Percentiles rank a stretch among this genome's conserved stretches.
Evolutionary conservation across 2,888 invertebrate species (phyloP).

Genomic region (Steinernema carpocapsae): DNA sequence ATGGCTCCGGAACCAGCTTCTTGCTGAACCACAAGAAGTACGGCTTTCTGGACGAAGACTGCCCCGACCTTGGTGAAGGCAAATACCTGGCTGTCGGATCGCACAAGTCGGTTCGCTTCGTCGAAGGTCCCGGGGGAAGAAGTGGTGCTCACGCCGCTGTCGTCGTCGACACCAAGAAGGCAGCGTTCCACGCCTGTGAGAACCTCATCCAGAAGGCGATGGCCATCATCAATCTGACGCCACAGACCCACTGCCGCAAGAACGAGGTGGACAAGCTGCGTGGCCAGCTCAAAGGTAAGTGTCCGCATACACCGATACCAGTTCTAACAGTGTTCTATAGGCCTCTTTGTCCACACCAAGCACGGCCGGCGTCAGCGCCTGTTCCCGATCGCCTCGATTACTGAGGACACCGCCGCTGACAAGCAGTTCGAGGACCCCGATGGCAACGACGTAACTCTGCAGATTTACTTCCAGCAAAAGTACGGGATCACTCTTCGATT

Average conservation of each 20-base stretch:
- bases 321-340: not conserved
- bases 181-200: constrained; percentile 32
- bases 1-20: constrained; percentile 43
- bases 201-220: constrained; percentile 38
- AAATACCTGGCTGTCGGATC: constrained; percentile 45
- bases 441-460: constrained; percentile 38
- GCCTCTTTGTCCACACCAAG: constrained; percentile 12
- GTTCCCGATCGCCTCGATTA: constrained; percentile 37
- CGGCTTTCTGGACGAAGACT: constrained; percentile 42
- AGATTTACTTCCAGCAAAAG: constrained; percentile 43
- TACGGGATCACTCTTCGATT: constrained; percentile 43
- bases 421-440: constrained; percentile 36
- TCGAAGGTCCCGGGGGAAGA: constrained; percentile 44
- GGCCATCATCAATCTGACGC: constrained; percentile 34
- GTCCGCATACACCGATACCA: too few species aligned
- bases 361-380: constrained; percentile 27
- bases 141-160: constrained; percentile 41
- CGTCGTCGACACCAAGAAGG: constrained; percentile 46
- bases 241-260: constrained; percentile 9
- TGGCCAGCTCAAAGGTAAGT: constrained; percentile 39
- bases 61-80: constrained; percentile 40
- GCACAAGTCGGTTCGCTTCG: constrained; percentile 43
- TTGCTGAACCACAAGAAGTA: constrained; percentile 39
- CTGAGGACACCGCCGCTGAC: constrained; percentile 33
- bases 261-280: constrained; percentile 30